Conservation (phyloP, 1,140 invertebrate genomes). For the Bombus haemorrhoidalis region DNA sequence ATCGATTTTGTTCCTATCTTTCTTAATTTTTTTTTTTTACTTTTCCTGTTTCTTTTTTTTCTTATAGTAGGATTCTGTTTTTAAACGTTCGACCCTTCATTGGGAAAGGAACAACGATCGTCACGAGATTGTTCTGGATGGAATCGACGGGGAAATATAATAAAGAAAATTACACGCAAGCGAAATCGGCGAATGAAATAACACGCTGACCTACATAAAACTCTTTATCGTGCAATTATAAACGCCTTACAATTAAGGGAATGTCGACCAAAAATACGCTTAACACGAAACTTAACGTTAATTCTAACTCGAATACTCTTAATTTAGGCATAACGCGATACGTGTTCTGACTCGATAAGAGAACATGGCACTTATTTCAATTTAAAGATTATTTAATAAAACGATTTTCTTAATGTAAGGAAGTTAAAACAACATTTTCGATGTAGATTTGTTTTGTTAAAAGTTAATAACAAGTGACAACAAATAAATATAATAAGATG, state of each 20-base stretch:
- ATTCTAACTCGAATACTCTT: constrained; percentile 67
- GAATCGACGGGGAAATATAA: constrained; percentile 20
- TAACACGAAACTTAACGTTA: constrained; percentile 67
- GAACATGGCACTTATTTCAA: neutral
- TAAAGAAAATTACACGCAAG: constrained; percentile 4
- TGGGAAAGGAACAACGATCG: constrained; percentile 13
- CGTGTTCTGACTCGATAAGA: constrained; percentile 32
- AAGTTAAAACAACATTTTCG: no score
- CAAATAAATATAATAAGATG: no score
- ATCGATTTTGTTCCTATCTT: neutral
- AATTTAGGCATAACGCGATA: constrained; percentile 71
- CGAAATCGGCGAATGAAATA: constrained; percentile 34
- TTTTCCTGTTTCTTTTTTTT: neutral
- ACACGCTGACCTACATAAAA: constrained; percentile 33
- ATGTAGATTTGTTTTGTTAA: no score
- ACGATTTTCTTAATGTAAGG: no score
- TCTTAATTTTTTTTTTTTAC: neutral
- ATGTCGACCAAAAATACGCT: constrained; percentile 68
- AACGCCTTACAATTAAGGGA: constrained; percentile 67
- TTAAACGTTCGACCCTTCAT: neutral
- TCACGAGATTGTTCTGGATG: constrained; percentile 8
- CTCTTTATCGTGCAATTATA: constrained; percentile 49
- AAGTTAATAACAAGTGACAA: no score
- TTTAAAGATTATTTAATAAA: no score
- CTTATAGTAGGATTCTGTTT: neutral